phyloP scores from a whole-genome alignment of 1,140 invertebrate genomes.

The Monochamus saltuarius region DNA sequence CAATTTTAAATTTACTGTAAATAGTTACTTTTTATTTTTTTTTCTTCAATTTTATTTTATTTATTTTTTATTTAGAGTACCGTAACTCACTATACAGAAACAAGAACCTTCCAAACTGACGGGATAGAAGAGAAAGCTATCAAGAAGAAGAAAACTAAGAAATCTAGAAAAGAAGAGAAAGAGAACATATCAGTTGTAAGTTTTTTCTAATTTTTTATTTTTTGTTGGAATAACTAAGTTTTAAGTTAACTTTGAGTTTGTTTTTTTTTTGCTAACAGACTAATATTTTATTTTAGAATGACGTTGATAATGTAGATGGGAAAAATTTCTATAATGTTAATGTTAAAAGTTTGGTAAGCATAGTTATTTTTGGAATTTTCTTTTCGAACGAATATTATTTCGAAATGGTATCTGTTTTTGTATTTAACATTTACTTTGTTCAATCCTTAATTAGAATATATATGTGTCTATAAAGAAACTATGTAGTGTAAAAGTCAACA shows the following conservation, averaged over 20 bases:
- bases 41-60: constrained; percentile 22
- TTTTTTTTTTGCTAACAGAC: constrained; percentile 26
- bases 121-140: constrained; percentile 35
- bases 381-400: neutral
- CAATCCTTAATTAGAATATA: too few relatives aligned
- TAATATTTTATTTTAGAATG: constrained; percentile 43
- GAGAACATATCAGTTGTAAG: constrained; percentile 67
- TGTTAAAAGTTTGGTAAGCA: constrained; percentile 52
- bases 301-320: constrained; percentile 52
- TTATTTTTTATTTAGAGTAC: constrained; percentile 43
- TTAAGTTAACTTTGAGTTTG: constrained; percentile 19
- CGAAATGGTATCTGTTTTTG: neutral
- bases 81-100: constrained; percentile 46
- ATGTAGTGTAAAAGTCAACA: too few relatives aligned
- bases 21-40: constrained; percentile 2
- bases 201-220: constrained; percentile 37
- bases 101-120: constrained; percentile 32
- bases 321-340: constrained; percentile 61
- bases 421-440: too few relatives aligned
- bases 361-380: constrained; percentile 20
- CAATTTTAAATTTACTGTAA: constrained; percentile 2
- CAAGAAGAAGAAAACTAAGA: constrained; percentile 62
- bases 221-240: constrained; percentile 24
- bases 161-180: constrained; percentile 63
- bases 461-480: too few relatives aligned